phyloP scores from a whole-genome alignment of 1,140 invertebrate genomes.

The Solen grandis region DNA sequence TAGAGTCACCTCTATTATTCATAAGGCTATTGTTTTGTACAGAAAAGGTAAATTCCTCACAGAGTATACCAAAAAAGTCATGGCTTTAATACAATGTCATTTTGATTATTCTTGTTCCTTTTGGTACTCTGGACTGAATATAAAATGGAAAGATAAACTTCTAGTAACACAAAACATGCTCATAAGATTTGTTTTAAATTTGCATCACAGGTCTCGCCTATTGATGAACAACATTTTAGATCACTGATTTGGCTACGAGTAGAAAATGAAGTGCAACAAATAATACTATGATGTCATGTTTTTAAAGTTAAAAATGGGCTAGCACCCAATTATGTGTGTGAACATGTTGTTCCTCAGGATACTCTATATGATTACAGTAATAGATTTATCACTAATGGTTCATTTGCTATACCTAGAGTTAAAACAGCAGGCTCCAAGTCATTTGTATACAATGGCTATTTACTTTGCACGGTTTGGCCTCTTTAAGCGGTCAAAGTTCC shows the following conservation, averaged over 20 bases:
- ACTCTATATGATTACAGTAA: constrained; percentile 18
- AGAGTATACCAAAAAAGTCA: constrained; percentile 19
- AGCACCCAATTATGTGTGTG: not conserved
- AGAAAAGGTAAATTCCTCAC: constrained; percentile 22
- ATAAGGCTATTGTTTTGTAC: constrained; percentile 12
- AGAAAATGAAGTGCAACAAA: constrained; percentile 9
- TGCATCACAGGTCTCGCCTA: not conserved
- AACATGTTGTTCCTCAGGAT: constrained; percentile 11
- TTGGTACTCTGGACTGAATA: not conserved
- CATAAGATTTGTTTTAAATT: no score
- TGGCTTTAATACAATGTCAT: no score
- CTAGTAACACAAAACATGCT: no score
- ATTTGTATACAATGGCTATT: constrained; percentile 24
- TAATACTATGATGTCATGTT: constrained; percentile 23
- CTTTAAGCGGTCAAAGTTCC: no score
- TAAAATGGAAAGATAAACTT: no score
- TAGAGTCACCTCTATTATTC: constrained; percentile 16
- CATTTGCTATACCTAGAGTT: not conserved
- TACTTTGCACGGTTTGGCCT: no score
- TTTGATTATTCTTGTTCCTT: no score
- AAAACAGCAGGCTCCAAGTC: no score
- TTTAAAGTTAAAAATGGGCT: no score
- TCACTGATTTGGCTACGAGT: constrained; percentile 28
- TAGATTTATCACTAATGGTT: not conserved
- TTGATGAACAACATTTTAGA: constrained; percentile 21